These are phyloP conservation scores for Cladorhizidae sp. DNA, from an alignment of 37 sponge, comb jelly and placozoan genomes.

Conservation along the genomic window DNA sequence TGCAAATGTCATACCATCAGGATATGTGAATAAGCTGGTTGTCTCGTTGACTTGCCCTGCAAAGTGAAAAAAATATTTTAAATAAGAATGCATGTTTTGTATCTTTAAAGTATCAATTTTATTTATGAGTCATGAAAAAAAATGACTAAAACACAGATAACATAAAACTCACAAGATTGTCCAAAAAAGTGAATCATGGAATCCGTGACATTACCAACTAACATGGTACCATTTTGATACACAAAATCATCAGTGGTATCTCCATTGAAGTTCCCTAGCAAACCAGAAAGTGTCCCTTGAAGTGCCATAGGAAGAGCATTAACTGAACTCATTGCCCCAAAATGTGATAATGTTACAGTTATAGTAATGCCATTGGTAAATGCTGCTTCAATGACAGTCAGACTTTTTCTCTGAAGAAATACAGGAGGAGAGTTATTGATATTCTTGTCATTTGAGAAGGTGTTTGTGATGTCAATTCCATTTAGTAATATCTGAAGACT, in stretches of 20 bases:
- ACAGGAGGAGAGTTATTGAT: neutral
- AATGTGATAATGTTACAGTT: neutral
- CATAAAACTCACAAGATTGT: conserved; percentile 68
- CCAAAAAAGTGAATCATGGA: conserved; percentile 70
- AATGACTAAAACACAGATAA: too few species aligned
- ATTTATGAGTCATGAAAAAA: too few species aligned
- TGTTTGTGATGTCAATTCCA: conserved; percentile 28
- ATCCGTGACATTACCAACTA: conserved; percentile 48
- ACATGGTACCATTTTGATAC: too few species aligned
- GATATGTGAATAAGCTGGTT: conserved; percentile 57
- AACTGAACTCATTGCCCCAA: conserved; percentile 14
- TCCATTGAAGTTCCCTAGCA: conserved; percentile 77
- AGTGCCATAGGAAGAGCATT: conserved; percentile 30
- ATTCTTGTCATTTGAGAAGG: conserved; percentile 8
- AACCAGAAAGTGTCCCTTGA: conserved; percentile 45
- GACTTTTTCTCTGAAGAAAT: neutral
- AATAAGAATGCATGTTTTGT: neutral
- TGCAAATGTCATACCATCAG: neutral
- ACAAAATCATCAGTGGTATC: too few species aligned
- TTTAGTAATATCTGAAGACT: conserved; percentile 13
- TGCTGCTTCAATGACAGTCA: neutral
- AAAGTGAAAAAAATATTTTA: too few species aligned
- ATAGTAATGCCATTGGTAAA: conserved; percentile 44
- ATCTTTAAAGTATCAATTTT: neutral
- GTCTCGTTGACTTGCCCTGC: too few species aligned